Evolutionary conservation across 2,797 vertebrate species (phyloP), one percentile per base, ranked within the genome.

Genomic region (Scolopax rusticola): DNA sequence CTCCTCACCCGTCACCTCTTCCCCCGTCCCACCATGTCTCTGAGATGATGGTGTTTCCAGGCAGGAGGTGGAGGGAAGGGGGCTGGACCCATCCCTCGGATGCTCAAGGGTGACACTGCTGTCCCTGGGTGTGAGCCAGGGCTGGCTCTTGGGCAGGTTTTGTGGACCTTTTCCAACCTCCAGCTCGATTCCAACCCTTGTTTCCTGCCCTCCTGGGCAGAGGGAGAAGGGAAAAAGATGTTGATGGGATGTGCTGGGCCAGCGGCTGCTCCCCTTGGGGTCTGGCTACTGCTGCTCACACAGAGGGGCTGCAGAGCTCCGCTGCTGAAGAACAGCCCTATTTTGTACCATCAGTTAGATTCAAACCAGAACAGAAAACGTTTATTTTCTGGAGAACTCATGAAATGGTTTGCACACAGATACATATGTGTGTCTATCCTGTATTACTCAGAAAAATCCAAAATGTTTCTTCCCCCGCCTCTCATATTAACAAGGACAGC

Each of bases 291-390:
- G 82, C 6, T 9, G 16, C 9, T 40, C 3, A 0, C 28, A 1
- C 18, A 5, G 3, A 19, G 36, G 57, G 53, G 51, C 51, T 32
- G 45, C 30, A 5, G 57, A 40, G 50, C 47, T 61, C 54, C 9
- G 0, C 2, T 7, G 57, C 79, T 9, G 17, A 6, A 30, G 20
- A 45, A 5, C 28, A 15, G 48, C 0, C 0, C 11, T 11, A 3
- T 45, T 59, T 45, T 38, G 33, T 36, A 10, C 59, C 84, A 13
- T 5, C 11, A 3, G 7, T 24, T 27, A n/a, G 50, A n/a, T 11
- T 51, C 63, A 38, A 59, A 70, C 12, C 57, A 50, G 65, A 33
- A 33, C n/a, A 53, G 40, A 74, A 59, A 78, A 9, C 5, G 6
- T 59, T 65, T 53, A 28, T 78, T 30, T 43, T 38, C 75, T 60